Base-by-base conservation (phyloP, 53 echinoderm and acorn worm genomes). In the Hippasteria phrygiana region DNA sequence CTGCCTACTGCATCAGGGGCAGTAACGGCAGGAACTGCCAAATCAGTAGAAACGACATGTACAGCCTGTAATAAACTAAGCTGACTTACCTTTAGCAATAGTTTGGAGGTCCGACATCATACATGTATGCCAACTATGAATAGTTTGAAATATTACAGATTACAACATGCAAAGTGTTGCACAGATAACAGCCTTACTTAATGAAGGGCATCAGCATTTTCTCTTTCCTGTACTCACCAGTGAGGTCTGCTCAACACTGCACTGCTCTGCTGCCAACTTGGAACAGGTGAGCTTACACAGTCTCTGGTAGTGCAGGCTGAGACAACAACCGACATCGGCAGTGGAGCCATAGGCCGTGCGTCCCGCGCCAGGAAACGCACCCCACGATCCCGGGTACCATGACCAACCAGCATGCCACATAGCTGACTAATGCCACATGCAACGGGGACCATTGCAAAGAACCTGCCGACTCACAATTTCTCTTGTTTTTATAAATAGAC, bases 371-470 rank as follows among this genome's bases (percentile, higher is more conserved):
- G 81, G 81, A 65, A 81, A 81, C 63, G 81, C 31, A 45, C 64
- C 65, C 81, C 81, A 81, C 26, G 81, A 81, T 40, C 64, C 81
- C 46, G 81, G 81, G 65, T 81, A 81, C 81, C 81, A 81, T 43
- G 81, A 81, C 81, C 81, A 81, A 65, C 81, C 81, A 16, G 81
- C 81, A 43, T 81, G 81, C 81, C 81, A 81, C 81, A 81, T 81
- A 42, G 81, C 81, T 81, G 81, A 81, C 64, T 81, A 81, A 81
- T 81, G 81, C 81, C 81, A 81, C 81, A 43, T 43, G 81, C 81
- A 81, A 65, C 81, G 28, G 45, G 81, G 65, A 65, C 81, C 81
- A 81, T 66, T 65, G 42, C 81, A 81, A 1, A 4, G n/a, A 78
- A 40, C n/a, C n/a, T n/a, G 78, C 56, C 78, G 39, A 56, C 39